Evolutionary conservation across 2,888 invertebrate species (phyloP).

Genomic region (Automeris io): DNA sequence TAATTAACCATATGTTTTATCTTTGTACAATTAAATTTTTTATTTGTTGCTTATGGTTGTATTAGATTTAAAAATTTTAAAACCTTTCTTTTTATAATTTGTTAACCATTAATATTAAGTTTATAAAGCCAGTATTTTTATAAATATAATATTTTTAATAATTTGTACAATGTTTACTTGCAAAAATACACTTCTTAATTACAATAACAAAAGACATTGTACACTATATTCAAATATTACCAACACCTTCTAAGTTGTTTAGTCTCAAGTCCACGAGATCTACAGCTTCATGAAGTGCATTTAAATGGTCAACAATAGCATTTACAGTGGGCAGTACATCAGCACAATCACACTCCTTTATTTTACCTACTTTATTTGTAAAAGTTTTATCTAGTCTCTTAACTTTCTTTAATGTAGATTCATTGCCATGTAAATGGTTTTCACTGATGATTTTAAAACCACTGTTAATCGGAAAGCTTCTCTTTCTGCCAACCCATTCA

Average conservation of each 20-base stretch:
- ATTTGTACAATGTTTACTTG: background rate
- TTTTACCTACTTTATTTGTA: conserved; percentile 24
- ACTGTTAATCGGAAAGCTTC: conserved; percentile 59
- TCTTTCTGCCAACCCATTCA: conserved; percentile 67
- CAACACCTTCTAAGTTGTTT: conserved; percentile 62
- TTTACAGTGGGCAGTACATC: conserved; percentile 67
- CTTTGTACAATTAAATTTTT: conserved; percentile 10
- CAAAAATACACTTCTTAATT: background rate
- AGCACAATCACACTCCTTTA: conserved; percentile 58
- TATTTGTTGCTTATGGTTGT: conserved; percentile 5
- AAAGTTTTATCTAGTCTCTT: conserved; percentile 35
- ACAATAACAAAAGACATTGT: background rate
- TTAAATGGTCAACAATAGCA: conserved; percentile 74
- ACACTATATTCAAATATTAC: conserved; percentile 20
- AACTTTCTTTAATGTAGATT: conserved; percentile 37
- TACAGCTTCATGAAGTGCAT: conserved; percentile 75
- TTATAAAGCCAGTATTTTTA: conserved; percentile 15
- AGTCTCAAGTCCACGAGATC: conserved; percentile 73
- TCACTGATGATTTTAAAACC: conserved; percentile 60
- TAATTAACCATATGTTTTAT: background rate
- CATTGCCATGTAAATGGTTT: conserved; percentile 24
- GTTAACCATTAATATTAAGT: conserved; percentile 9
- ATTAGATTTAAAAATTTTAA: background rate
- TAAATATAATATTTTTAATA: conserved; percentile 23
- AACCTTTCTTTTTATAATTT: conserved; percentile 11